Conservation (phyloP, 92 coral and sea anemone genomes). For the Palythoa grandiflora region DNA sequence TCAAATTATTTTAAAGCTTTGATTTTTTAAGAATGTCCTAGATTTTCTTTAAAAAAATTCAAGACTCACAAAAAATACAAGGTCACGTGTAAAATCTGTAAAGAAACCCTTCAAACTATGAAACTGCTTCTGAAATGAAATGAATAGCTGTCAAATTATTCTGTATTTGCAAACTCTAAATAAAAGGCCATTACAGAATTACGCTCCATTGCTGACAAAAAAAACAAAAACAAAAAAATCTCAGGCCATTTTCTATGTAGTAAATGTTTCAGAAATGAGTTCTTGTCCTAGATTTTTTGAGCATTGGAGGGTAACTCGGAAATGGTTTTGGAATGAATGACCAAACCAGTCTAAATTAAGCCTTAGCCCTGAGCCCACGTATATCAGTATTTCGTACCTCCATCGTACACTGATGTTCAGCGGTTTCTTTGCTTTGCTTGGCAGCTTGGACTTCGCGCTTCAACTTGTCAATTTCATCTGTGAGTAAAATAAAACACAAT, state of each 20-base stretch:
- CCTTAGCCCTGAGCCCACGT: neutral
- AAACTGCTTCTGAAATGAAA: neutral
- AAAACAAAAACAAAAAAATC: too few relatives aligned
- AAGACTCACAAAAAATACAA: too few relatives aligned
- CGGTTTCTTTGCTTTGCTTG: conserved; percentile 77
- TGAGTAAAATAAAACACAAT: neutral
- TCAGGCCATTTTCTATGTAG: too few relatives aligned
- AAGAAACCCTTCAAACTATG: neutral
- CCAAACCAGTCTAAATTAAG: neutral
- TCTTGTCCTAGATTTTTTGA: too few relatives aligned
- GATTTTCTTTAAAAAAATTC: too few relatives aligned
- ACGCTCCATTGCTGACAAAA: too few relatives aligned
- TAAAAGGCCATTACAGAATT: too few relatives aligned
- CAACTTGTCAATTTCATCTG: conserved; percentile 94
- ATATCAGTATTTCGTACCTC: conserved; percentile 69
- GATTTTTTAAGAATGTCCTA: too few relatives aligned
- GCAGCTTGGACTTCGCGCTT: conserved; percentile 92
- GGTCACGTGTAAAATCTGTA: neutral
- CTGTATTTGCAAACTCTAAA: neutral
- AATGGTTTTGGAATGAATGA: too few relatives aligned
- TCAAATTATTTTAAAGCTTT: too few relatives aligned
- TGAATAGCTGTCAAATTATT: neutral
- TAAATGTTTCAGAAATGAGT: too few relatives aligned
- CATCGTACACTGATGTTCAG: conserved; percentile 84
- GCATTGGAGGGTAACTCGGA: too few relatives aligned